Base-by-base conservation (phyloP, 2,888 invertebrate genomes). In the Eudemis profundana region DNA sequence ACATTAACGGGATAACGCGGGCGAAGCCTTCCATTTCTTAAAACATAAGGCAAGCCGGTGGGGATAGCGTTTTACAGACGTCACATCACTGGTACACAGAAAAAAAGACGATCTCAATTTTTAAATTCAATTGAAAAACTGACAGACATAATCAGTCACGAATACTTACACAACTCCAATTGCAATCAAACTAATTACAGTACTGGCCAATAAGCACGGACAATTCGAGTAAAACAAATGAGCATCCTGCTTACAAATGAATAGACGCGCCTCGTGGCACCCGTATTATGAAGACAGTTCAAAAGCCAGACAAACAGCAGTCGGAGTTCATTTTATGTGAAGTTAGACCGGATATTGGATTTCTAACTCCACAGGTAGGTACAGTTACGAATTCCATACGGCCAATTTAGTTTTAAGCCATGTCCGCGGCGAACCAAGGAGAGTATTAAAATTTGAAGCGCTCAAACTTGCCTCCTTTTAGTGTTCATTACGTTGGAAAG, bases 371-470 rank as follows among this genome's bases (percentile, higher is more conserved):
- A 73, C 67, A 75, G 74, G 77, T 77, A 81, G 77, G 78, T 80
- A 82, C 81, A 80, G 66, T 64, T 64, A 65, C 61, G 63, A 69
- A 81, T 83, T 82, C 78, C 86, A 82, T 81, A 80, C 79, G 78
- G 81, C 75, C 78, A 83, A 84, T 86, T 86, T 82, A 81, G 83
- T 80, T 79, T 78, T 78, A 82, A 83, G 84, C 75, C 81, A 72
- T 78, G 80, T 80, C 82, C 85, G 82, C 78, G 78, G 78, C 75
- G 75, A 77, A 78, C 81, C 78, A 68, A 73, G 72, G 74, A 74
- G 79, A 70, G 87, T 89, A 90, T 90, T 90, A 90, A 90, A 90
- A 90, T 90, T 87, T 89, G 87, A 90, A 90, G 87, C 88, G 86
- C 82, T 86, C 80, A 84, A 90, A 90, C 88, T 91, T 90, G 79